Base-by-base conservation (phyloP, 1,140 invertebrate genomes). In the Ips nitidus region DNA sequence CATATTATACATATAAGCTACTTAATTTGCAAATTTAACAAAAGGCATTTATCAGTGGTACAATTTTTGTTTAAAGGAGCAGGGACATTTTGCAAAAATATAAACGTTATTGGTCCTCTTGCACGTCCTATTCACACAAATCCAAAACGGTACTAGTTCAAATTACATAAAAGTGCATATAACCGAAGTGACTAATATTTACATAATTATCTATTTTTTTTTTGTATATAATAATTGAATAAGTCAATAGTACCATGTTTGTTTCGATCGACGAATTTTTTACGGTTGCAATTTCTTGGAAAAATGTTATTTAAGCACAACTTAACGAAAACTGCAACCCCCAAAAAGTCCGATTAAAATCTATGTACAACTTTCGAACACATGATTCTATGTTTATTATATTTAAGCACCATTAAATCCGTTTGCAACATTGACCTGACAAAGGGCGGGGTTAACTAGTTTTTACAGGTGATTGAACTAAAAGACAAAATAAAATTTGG, bases 391-490 rank as follows among this genome's bases (percentile, higher is more conserved):
- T 50, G 38, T 8, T 41, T 42, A 60, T 60, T 40, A 22, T 52
- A 39, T 60, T 67, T 41, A 67, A 67, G 66, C 66, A 67, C 66
- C 66, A 67, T 57, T 66, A 47, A 67, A 67, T 67, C 57, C 66
- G 41, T 66, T 47, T 67, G 57, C 56, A 67, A 67, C 66, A 67
- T 50, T 52, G 40, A 66, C 43, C 22, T 22, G 22, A 55, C 43
- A 47, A 52, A 40, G 62, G 62, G 40, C 22, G 22, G 60, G 8
- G 40, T 41, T n/a, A 8, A 36, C 52, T 55, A 22, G 2, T 7
- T 42, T 64, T 64, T 64, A 53, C 41, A 64, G 41, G 39, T 53
- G 39, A 53, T 53, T 47, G 4, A 47, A 47, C 4, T 47, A 47
- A 56, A 39, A 22, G 22, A 56, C 2, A 37, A 56, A 56, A 7